A percentile compares a stretch with the other conserved stretches of the same genome.
Evolutionary conservation across 2,888 invertebrate species (phyloP).

Genomic region (Acrobasis repandana): DNA sequence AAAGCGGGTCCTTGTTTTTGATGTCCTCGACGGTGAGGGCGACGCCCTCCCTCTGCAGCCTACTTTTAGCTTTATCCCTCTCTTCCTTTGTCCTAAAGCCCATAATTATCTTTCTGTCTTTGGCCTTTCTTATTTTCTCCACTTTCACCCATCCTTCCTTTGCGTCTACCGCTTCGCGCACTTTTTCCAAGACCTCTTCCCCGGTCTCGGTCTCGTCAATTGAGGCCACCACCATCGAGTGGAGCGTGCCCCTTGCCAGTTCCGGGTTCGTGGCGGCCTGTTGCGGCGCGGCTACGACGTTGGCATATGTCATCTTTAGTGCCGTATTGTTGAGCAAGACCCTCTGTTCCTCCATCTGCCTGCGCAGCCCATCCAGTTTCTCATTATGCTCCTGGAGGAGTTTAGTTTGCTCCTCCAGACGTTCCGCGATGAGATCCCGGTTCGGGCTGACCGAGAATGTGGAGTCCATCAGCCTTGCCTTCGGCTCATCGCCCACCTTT

Average conservation of each 20-base stretch:
- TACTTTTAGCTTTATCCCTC: not conserved
- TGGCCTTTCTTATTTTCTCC: not conserved
- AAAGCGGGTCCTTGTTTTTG: constrained; percentile 7
- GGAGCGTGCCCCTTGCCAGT: not conserved
- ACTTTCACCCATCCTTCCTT: not conserved
- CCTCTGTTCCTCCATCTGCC: too few relatives aligned
- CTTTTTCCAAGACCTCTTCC: not conserved
- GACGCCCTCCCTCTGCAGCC: not conserved
- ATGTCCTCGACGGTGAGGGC: constrained; percentile 24
- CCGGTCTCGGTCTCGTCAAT: not conserved
- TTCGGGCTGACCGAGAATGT: not conserved
- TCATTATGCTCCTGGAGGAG: too few relatives aligned
- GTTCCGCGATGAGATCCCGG: not conserved
- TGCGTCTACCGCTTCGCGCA: not conserved
- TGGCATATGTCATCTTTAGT: too few relatives aligned
- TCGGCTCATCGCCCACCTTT: not conserved
- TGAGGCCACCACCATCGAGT: not conserved
- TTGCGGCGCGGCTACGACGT: too few relatives aligned
- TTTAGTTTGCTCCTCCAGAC: not conserved
- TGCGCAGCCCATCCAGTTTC: too few relatives aligned
- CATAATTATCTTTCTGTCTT: not conserved
- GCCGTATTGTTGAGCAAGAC: too few relatives aligned
- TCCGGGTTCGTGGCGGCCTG: not conserved
- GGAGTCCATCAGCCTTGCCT: not conserved
- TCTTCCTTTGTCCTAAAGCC: not conserved